Base-by-base conservation (phyloP, 1,140 invertebrate species). In the Rhysida immarginata region DNA sequence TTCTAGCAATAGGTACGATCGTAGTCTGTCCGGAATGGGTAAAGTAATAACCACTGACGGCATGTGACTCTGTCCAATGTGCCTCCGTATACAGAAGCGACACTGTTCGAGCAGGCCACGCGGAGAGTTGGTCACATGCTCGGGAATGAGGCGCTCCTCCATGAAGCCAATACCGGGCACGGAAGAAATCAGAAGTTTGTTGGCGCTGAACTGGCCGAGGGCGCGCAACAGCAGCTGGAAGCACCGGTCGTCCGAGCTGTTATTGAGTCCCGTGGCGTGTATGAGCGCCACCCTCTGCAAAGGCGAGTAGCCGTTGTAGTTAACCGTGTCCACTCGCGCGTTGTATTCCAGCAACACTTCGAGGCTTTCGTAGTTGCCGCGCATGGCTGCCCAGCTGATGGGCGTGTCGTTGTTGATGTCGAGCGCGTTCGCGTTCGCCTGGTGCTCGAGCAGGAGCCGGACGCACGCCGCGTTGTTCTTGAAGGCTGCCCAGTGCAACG, bases 401-500 rank as follows among this genome's bases (percentile, higher is more conserved):
- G 57, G 41, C 1, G 57, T 57, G 56, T 69, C 66, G 57, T 60
- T 43, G 52, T 61, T 70, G 66, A 66, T 67, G 58, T 71, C 69
- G 59, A 64, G 60, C 27, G 60, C 62, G 59, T 69, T 68, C 8
- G 68, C 60, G 18, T 65, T 57, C 5, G 66, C 69, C 26, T 63
- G 63, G 43, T 52, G 58, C 2, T 65, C 64, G 20, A 70, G 52
- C 3, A 71, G 61, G 11, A 63, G 27, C 29, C 54, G 54, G 2
- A 69, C 64, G 61, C 69, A 68, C n/a, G 62, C 49, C 11, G 62
- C 35, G 16, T 67, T 49, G 18, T 61, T 53, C 2, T 66, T 68
- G 56, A 65, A 69, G 2, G 66, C 60, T 2, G 69, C 68, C 69
- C 69, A 70, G 59, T 70, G 69, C 11, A 70, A 58, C 1, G 69